phyloP scores from a whole-genome alignment of 2,888 invertebrate species.

The Pandemis corylana region DNA sequence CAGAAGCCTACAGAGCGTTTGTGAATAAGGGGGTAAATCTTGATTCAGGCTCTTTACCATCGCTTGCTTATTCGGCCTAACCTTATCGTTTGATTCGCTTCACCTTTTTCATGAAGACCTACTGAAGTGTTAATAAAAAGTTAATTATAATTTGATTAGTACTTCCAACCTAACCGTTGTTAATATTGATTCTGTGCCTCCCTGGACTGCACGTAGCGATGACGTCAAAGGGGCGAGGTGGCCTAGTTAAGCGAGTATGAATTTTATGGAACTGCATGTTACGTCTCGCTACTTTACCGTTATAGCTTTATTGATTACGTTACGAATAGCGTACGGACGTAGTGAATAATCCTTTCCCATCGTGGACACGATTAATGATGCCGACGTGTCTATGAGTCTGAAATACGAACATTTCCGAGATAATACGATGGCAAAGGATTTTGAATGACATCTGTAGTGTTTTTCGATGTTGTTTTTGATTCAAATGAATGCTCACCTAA shows the following conservation, averaged over 20 bases:
- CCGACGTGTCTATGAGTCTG: too few species aligned
- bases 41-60: too few species aligned
- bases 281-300: background rate
- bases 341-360: too few species aligned
- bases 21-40: too few species aligned
- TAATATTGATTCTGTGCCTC: constrained; percentile 4
- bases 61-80: background rate
- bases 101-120: background rate
- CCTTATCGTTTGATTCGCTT: background rate
- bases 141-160: background rate
- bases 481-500: too few species aligned
- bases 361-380: too few species aligned
- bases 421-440: too few species aligned
- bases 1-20: too few species aligned
- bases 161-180: constrained; percentile 1
- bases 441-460: too few species aligned
- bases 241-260: constrained; percentile 1
- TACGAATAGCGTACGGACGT: too few species aligned
- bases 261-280: background rate
- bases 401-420: too few species aligned
- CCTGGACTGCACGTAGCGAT: background rate
- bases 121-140: background rate
- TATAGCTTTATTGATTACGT: background rate
- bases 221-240: constrained; percentile 21
- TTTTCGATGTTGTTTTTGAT: too few species aligned